Conservation (phyloP, 2,888 invertebrate genomes). For the Stictocephala bisonia region DNA sequence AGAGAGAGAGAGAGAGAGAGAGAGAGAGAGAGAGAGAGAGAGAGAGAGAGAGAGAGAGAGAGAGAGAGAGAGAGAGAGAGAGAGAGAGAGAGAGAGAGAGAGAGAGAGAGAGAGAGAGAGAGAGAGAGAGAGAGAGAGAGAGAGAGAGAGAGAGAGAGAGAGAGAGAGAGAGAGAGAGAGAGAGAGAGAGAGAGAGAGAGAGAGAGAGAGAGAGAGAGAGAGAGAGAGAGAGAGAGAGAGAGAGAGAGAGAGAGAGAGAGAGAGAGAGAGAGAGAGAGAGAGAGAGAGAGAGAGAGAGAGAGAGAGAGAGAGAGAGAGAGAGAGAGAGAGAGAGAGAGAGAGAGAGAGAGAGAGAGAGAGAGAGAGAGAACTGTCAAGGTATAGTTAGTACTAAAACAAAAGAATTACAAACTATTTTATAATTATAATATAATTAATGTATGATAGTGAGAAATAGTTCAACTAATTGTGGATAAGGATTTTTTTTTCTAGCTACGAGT, state of each 20-base stretch:
- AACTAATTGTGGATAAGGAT: too few relatives aligned
- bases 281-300: not conserved
- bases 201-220: not conserved
- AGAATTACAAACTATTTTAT: too few relatives aligned
- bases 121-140: not conserved
- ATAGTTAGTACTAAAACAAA: too few relatives aligned
- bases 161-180: too few relatives aligned
- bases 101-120: not conserved
- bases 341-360: slow-evolving; percentile 1
- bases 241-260: not conserved
- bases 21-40: not conserved
- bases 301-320: not conserved
- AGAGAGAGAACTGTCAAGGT: not conserved
- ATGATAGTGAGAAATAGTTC: too few relatives aligned
- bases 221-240: not conserved
- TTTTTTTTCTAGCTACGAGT: too few relatives aligned
- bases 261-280: not conserved
- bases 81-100: not conserved
- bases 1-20: not conserved
- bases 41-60: not conserved
- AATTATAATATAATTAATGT: too few relatives aligned
- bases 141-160: too few relatives aligned
- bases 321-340: not conserved
- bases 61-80: not conserved
- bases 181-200: too few relatives aligned